A percentile compares a stretch with the other conserved stretches of the same genome.
These are phyloP conservation scores for Heterocephalus glaber DNA, from an alignment of 2,113 vertebrate species.

Conservation along the genomic window DNA sequence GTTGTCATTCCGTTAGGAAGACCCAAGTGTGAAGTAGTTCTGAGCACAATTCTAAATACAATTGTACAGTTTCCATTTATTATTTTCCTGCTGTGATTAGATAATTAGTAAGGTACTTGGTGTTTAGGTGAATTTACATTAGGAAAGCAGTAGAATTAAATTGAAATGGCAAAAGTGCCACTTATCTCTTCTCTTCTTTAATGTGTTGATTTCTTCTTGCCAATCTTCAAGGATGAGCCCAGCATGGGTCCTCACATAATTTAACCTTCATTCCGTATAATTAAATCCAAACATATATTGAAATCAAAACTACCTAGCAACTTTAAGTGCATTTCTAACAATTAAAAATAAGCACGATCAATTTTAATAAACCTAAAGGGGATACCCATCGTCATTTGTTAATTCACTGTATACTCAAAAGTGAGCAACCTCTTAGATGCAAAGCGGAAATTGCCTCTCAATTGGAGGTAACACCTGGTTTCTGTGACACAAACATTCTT, in stretches of 20 bases:
- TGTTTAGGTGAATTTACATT: constrained; percentile 78
- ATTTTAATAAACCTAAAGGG: constrained; percentile 58
- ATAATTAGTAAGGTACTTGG: constrained; percentile 73
- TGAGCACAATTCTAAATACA: constrained; percentile 51
- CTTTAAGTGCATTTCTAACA: constrained; percentile 36
- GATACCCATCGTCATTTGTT: neutral
- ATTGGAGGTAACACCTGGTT: neutral
- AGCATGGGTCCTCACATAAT: constrained; percentile 61
- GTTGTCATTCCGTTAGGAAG: constrained; percentile 49
- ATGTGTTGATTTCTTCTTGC: constrained; percentile 67
- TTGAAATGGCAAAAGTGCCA: constrained; percentile 63
- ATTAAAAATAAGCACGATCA: constrained; percentile 46
- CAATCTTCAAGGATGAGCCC: constrained; percentile 53
- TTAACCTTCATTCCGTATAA: constrained; percentile 75
- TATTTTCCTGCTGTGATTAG: constrained; percentile 77
- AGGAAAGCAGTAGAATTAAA: constrained; percentile 75
- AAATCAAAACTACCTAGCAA: constrained; percentile 27
- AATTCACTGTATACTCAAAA: neutral
- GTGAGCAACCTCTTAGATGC: neutral
- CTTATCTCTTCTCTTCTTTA: constrained; percentile 69
- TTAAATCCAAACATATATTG: constrained; percentile 65
- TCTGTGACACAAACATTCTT: neutral
- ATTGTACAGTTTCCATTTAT: constrained; percentile 70
- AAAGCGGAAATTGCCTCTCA: neutral
- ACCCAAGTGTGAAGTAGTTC: neutral